A percentile compares a stretch with the other conserved stretches of the same genome.
Conservation (phyloP, 2,888 invertebrate species). For the Boloria selene region DNA sequence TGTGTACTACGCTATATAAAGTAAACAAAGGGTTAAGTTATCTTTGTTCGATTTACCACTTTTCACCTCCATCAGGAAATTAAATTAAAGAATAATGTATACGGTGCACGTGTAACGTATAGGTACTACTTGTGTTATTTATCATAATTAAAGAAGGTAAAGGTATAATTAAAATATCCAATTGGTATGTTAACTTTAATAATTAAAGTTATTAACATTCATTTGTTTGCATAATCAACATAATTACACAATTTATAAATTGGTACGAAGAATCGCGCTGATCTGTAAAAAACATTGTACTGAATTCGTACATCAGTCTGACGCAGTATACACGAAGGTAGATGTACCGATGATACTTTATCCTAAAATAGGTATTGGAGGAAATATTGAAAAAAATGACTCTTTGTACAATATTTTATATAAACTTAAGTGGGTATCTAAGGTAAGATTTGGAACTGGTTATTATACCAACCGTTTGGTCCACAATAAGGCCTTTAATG, state of each 20-base stretch:
- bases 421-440: neutral
- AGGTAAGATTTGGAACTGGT: slow-evolving; percentile 31
- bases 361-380: neutral
- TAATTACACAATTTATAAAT: slow-evolving; percentile 25
- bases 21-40: no score
- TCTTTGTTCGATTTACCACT: no score
- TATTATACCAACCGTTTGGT: slow-evolving; percentile 59
- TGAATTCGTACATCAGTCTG: slow-evolving; percentile 24
- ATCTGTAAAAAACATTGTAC: slow-evolving; percentile 25
- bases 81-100: no score
- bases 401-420: neutral
- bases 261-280: slow-evolving; percentile 24
- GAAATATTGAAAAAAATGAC: no score
- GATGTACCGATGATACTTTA: slow-evolving; percentile 3
- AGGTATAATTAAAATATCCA: neutral
- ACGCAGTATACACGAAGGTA: slow-evolving; percentile 4
- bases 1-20: no score
- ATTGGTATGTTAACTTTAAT: slow-evolving; percentile 32
- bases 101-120: no score
- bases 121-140: no score
- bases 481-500: slow-evolving; percentile 71
- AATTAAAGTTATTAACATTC: slow-evolving; percentile 29
- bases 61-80: no score
- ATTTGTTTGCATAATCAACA: slow-evolving; percentile 18
- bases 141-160: neutral